phyloP scores from a whole-genome alignment of 2,113 vertebrate genomes.

The Uropsilus gracilis region DNA sequence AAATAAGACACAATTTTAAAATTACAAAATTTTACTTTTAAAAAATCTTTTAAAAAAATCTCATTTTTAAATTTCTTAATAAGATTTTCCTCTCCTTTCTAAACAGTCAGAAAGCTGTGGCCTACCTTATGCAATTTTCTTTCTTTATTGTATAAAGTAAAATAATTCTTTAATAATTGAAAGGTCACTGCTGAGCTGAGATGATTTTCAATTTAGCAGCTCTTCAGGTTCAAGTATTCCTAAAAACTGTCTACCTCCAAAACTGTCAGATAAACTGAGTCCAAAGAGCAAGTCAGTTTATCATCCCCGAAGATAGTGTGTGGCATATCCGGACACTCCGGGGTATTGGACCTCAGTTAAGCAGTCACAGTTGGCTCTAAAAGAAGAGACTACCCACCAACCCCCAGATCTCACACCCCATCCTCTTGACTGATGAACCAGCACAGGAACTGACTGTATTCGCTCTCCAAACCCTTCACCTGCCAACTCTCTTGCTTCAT shows the following conservation, averaged over 20 bases:
- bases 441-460: neutral
- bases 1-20: slow-evolving; percentile 1
- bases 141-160: too few relatives aligned
- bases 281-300: neutral
- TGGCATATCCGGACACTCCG: neutral
- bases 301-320: neutral
- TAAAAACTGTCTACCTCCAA: neutral
- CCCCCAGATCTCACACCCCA: neutral
- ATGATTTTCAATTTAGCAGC: neutral
- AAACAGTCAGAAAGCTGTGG: neutral
- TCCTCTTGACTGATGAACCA: neutral
- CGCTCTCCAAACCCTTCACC: slow-evolving; percentile 59
- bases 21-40: too few relatives aligned
- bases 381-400: neutral
- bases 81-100: neutral
- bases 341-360: neutral
- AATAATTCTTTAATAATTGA: too few relatives aligned
- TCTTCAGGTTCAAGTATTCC: neutral
- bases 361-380: neutral
- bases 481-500: neutral
- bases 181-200: too few relatives aligned
- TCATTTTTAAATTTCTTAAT: neutral
- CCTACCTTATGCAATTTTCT: neutral
- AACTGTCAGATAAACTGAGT: too few relatives aligned
- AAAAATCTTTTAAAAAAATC: neutral